Conservation (phyloP, 2,888 invertebrate genomes). For the Bombyx huttoni region DNA sequence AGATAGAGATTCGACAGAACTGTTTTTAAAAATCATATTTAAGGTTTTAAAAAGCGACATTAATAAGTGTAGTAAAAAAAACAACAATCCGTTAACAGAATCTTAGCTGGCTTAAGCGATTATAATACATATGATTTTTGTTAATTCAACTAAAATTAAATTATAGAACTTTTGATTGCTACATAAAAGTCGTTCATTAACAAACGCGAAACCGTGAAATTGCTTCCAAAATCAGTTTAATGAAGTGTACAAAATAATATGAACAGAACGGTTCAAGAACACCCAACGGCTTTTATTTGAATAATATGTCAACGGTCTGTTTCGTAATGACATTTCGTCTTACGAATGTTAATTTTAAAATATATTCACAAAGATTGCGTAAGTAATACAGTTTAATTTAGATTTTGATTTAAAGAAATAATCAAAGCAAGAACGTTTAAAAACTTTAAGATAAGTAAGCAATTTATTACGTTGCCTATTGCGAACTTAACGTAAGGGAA, state of each 20-base stretch:
- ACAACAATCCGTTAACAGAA: too few species aligned
- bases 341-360: too few species aligned
- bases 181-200: background rate
- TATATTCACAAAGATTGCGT: too few species aligned
- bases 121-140: background rate
- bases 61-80: too few species aligned
- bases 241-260: background rate
- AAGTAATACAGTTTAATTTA: too few species aligned
- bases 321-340: too few species aligned
- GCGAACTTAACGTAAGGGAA: conserved; percentile 15
- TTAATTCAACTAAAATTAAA: background rate
- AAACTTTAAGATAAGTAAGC: conserved; percentile 1
- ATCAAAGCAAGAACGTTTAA: background rate
- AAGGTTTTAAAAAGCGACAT: too few species aligned
- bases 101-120: too few species aligned
- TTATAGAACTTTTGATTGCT: background rate
- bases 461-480: conserved; percentile 19
- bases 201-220: background rate
- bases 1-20: too few species aligned
- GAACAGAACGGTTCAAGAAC: background rate
- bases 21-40: too few species aligned
- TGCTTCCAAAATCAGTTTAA: background rate
- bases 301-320: too few species aligned
- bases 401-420: background rate
- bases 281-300: background rate